A percentile compares a stretch with the other conserved stretches of the same genome.
phyloP scores from a whole-genome alignment of 2,797 vertebrate species.

The Malurus leucopterus region DNA sequence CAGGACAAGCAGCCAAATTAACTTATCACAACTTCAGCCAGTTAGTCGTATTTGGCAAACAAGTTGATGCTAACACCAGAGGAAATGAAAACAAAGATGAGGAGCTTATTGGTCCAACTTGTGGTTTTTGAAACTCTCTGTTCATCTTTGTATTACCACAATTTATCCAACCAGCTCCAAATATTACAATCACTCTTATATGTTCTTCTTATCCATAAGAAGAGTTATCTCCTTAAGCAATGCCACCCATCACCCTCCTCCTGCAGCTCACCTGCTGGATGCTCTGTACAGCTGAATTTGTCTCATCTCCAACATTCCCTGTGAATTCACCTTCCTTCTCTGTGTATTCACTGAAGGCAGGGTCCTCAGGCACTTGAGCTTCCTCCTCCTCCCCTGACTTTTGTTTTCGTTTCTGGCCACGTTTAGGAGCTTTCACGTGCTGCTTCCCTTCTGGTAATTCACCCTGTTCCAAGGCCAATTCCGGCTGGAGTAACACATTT shows the following conservation, averaged over 20 bases:
- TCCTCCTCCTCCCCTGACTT: conserved; percentile 73
- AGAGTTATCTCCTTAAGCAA: not conserved
- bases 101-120: not conserved
- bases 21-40: not conserved
- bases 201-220: not conserved
- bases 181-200: not conserved
- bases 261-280: conserved; percentile 87
- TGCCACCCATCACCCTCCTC: not conserved
- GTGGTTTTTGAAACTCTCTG: not conserved
- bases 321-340: conserved; percentile 79
- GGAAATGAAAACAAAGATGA: not conserved
- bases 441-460: conserved; percentile 75
- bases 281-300: conserved; percentile 93
- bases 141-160: not conserved
- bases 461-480: conserved; percentile 84
- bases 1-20: not conserved
- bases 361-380: conserved; percentile 77
- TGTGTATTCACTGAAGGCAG: conserved; percentile 80
- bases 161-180: not conserved
- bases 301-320: conserved; percentile 82
- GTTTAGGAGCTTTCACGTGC: conserved; percentile 65
- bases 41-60: not conserved
- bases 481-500: conserved; percentile 68
- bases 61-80: not conserved
- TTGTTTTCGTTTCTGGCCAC: conserved; percentile 78